phyloP scores from a whole-genome alignment of 2,113 vertebrate genomes.

The Semnornis frantzii region DNA sequence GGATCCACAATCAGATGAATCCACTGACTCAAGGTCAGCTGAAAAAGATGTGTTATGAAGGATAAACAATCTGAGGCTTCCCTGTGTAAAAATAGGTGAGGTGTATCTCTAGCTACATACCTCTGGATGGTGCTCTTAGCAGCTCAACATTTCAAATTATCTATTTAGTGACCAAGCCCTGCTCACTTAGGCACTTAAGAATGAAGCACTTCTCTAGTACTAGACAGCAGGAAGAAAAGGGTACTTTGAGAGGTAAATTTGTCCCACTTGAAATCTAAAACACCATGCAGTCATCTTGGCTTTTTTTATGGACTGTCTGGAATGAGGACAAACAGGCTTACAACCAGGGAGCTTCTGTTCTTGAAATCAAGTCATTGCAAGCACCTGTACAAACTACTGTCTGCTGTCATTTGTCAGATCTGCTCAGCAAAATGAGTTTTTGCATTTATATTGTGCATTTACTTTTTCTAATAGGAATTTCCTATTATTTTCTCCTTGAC shows the following conservation, averaged over 20 bases:
- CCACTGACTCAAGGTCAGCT: background rate
- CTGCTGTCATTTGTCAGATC: constrained; percentile 24
- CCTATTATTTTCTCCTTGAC: constrained; percentile 7
- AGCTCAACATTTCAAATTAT: background rate
- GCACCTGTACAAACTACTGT: constrained; percentile 2
- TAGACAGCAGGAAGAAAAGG: background rate
- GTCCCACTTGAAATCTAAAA: background rate
- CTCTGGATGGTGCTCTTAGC: background rate
- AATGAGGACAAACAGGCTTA: constrained; percentile 30
- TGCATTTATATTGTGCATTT: background rate
- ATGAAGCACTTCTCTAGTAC: background rate
- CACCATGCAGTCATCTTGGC: background rate
- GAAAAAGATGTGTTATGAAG: background rate
- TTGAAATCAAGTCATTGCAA: constrained; percentile 34
- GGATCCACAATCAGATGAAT: background rate
- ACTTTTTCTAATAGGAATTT: constrained; percentile 11
- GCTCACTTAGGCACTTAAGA: background rate
- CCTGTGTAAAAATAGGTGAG: background rate
- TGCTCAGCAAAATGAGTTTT: constrained; percentile 5
- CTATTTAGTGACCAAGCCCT: background rate
- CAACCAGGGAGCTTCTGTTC: constrained; percentile 2
- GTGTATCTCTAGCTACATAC: background rate
- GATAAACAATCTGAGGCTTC: background rate
- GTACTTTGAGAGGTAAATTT: background rate
- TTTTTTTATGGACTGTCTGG: background rate